Percentiles rank a stretch among this genome's conserved stretches.
Conservation (phyloP, 2,797 vertebrate species). For the Tiaroga cobitis region DNA sequence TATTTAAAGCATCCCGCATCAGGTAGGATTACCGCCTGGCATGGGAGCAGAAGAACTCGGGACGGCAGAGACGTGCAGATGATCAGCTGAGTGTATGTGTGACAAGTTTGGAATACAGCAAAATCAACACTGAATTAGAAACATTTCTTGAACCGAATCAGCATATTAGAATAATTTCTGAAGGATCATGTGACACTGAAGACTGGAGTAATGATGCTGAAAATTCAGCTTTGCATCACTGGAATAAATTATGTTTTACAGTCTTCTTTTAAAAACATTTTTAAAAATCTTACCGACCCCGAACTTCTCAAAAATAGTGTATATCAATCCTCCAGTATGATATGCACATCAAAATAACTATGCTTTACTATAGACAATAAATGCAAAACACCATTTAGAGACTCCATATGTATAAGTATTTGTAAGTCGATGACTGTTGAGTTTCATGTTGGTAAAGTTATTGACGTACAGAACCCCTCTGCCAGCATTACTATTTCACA, state of each 20-base stretch:
- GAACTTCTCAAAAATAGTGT: too few species aligned
- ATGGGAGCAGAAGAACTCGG: not conserved
- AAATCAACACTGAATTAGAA: not conserved
- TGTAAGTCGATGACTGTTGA: not conserved
- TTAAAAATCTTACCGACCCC: too few species aligned
- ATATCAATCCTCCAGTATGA: too few species aligned
- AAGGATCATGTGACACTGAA: not conserved
- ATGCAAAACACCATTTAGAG: too few species aligned
- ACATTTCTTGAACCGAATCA: not conserved
- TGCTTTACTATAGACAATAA: too few species aligned
- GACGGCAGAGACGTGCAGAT: not conserved
- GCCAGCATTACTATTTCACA: not conserved
- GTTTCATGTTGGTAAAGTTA: not conserved
- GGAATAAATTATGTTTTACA: too few species aligned
- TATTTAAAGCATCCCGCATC: slow-evolving; percentile 26
- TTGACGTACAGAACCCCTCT: not conserved
- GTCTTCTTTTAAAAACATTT: too few species aligned
- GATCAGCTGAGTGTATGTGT: not conserved
- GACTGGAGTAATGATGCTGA: too few species aligned
- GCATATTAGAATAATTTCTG: not conserved
- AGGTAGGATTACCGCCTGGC: slow-evolving; percentile 5
- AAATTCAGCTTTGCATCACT: too few species aligned
- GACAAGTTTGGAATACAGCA: not conserved
- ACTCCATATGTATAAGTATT: too few species aligned
- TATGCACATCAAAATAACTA: too few species aligned